Conservation (phyloP, 1,140 invertebrate genomes). For the Condylostylus longicornis region DNA sequence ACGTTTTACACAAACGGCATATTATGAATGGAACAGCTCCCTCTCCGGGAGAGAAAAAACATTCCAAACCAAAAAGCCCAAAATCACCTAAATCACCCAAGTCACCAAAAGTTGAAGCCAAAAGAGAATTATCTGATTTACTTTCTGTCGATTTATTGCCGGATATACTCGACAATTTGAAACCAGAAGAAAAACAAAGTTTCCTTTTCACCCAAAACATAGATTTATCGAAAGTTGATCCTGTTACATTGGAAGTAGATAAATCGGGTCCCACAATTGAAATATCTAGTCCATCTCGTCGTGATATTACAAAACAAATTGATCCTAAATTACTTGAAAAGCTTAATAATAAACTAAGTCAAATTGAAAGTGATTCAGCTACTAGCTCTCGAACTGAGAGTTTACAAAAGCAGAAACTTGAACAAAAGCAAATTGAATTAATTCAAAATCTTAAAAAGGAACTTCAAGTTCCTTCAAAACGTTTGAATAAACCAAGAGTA, state of each 20-base stretch:
- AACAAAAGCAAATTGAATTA: conserved; percentile 34
- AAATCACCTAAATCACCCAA: conserved; percentile 42
- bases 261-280: conserved; percentile 43
- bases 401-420: conserved; percentile 40
- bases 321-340: conserved; percentile 48
- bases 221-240: conserved; percentile 51
- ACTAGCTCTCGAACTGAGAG: conserved; percentile 52
- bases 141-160: conserved; percentile 22
- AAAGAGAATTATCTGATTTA: conserved; percentile 12
- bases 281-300: conserved; percentile 46
- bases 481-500: conserved; percentile 23
- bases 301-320: conserved; percentile 47
- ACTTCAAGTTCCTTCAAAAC: conserved; percentile 21
- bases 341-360: conserved; percentile 51
- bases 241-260: conserved; percentile 48
- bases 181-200: conserved; percentile 31
- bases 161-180: conserved; percentile 26
- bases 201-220: conserved; percentile 56
- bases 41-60: conserved; percentile 38
- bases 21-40: conserved; percentile 67
- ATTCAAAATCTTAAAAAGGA: conserved; percentile 32
- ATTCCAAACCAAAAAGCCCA: conserved; percentile 38
- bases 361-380: conserved; percentile 53
- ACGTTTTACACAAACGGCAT: conserved; percentile 64
- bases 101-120: conserved; percentile 16